Conservation (phyloP, 2,888 invertebrate species). For the Eupithecia abbreviata region DNA sequence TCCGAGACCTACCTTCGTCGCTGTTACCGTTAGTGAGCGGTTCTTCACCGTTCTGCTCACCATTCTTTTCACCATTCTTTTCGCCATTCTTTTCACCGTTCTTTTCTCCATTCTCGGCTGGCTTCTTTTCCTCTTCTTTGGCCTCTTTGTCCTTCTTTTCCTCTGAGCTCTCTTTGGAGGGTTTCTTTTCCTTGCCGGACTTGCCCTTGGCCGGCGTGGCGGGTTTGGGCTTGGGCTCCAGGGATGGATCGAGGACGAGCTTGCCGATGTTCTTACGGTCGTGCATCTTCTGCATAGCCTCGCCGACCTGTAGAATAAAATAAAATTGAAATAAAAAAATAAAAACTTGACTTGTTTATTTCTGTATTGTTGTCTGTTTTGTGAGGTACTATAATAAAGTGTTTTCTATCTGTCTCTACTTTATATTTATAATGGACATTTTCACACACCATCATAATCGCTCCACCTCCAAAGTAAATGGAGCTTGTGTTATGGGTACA, state of each 20-base stretch:
- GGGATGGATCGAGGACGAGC: constrained; percentile 90
- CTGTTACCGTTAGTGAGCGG: constrained; percentile 82
- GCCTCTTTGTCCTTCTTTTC: constrained; percentile 86
- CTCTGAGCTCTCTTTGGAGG: constrained; percentile 85
- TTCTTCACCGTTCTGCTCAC: constrained; percentile 78
- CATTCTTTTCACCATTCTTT: constrained; percentile 73
- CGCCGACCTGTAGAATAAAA: constrained; percentile 85
- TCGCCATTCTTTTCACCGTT: constrained; percentile 78
- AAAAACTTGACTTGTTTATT: too few species aligned
- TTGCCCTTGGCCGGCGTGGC: constrained; percentile 91
- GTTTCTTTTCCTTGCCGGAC: constrained; percentile 88
- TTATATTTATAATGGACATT: neutral
- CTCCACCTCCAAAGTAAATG: neutral
- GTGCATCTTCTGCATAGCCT: constrained; percentile 97
- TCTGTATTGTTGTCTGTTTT: too few species aligned
- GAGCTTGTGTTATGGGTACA: too few species aligned
- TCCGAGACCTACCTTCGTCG: constrained; percentile 82
- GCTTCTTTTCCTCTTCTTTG: constrained; percentile 82
- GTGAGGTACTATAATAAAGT: too few species aligned
- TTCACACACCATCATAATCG: neutral
- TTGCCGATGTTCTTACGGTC: constrained; percentile 96
- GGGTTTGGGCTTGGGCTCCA: constrained; percentile 91
- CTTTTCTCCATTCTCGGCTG: constrained; percentile 77
- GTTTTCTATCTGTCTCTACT: too few species aligned
- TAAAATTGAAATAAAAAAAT: neutral